Evolutionary conservation across 2,888 invertebrate species (phyloP).

Genomic region (Oxytorus armatus): DNA sequence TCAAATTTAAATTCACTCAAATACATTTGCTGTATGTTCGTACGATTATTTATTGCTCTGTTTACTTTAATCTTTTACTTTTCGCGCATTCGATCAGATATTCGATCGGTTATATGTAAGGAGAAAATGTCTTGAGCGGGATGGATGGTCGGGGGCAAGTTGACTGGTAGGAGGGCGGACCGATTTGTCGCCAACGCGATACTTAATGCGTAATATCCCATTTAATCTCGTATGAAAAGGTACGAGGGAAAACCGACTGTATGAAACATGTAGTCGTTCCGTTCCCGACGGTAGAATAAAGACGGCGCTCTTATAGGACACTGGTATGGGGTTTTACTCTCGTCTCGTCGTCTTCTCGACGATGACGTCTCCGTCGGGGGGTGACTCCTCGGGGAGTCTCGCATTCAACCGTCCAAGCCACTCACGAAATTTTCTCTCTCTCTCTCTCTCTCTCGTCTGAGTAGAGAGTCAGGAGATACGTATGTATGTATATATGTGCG

Average conservation of each 20-base stretch:
- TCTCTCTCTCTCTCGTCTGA: conserved; percentile 46
- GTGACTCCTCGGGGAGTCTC: conserved; percentile 77
- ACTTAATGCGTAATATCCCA: conserved; percentile 83
- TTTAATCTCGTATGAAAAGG: conserved; percentile 83
- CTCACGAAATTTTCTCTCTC: conserved; percentile 75
- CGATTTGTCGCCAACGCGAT: conserved; percentile 72
- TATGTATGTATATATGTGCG: too few species aligned
- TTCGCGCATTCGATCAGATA: neutral
- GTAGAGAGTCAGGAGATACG: conserved; percentile 41
- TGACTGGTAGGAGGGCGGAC: conserved; percentile 6
- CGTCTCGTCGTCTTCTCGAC: conserved; percentile 47
- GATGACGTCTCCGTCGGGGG: conserved; percentile 71
- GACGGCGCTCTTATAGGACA: conserved; percentile 63
- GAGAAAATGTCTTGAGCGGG: neutral
- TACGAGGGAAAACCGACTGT: conserved; percentile 55
- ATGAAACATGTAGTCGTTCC: conserved; percentile 62
- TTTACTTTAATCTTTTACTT: too few species aligned
- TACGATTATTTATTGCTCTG: too few species aligned
- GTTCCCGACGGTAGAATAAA: conserved; percentile 77
- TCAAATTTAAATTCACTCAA: too few species aligned
- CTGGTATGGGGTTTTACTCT: conserved; percentile 52
- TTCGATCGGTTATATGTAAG: neutral
- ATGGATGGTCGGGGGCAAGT: neutral
- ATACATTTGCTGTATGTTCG: too few species aligned
- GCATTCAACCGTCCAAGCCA: conserved; percentile 83